Conservation (phyloP, 2,888 invertebrate genomes). For the Leptopilina drosophilae region DNA sequence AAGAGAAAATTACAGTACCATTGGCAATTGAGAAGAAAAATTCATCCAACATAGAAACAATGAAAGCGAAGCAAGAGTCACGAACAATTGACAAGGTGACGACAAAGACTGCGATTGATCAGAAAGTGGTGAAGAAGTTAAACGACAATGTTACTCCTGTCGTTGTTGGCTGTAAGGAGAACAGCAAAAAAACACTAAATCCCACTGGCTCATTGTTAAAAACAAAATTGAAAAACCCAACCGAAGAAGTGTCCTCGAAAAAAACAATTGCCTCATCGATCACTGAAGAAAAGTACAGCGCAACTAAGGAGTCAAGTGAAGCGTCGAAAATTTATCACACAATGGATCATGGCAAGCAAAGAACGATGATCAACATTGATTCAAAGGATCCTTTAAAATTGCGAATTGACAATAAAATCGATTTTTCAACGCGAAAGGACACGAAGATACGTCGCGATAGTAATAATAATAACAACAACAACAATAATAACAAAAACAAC, state of each 20-base stretch:
- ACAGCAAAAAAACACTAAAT: neutral
- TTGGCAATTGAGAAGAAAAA: constrained; percentile 34
- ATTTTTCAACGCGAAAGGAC: neutral
- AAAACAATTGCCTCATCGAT: neutral
- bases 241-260: neutral
- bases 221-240: neutral
- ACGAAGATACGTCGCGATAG: neutral
- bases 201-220: neutral
- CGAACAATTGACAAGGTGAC: constrained; percentile 23
- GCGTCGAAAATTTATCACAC: constrained; percentile 9
- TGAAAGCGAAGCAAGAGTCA: constrained; percentile 2
- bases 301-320: neutral
- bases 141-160: constrained; percentile 17
- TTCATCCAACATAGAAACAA: neutral
- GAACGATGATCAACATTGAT: neutral
- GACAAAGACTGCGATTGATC: neutral
- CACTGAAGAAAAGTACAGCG: neutral
- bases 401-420: neutral
- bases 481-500: too few species aligned
- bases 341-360: neutral
- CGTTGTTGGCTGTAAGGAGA: neutral
- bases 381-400: neutral
- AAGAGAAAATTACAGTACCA: constrained; percentile 7
- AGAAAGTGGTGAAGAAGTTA: constrained; percentile 28
- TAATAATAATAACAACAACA: too few species aligned